Percentiles rank a stretch among this genome's conserved stretches.
phyloP scores from a whole-genome alignment of 2,797 vertebrate genomes.

The Phataginus tricuspis region DNA sequence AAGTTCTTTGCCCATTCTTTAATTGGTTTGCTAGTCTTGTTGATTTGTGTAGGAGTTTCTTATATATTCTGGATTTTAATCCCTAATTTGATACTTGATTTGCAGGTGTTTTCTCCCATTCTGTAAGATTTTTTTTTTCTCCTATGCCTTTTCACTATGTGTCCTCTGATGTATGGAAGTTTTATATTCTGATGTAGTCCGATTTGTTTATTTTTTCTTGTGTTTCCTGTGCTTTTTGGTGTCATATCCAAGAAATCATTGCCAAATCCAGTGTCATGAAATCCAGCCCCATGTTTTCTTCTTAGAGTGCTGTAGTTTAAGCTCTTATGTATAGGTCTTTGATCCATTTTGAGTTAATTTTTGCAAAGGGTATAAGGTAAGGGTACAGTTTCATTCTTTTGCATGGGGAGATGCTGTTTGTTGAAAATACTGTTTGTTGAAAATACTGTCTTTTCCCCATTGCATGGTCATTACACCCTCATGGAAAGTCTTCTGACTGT shows the following conservation, averaged over 20 bases:
- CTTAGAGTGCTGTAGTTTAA: neutral
- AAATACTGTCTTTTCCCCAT: neutral
- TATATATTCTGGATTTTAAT: neutral
- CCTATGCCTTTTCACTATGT: neutral
- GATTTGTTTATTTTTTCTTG: neutral
- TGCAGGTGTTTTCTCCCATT: neutral
- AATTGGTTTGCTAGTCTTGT: neutral
- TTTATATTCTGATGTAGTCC: neutral
- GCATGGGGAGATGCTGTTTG: neutral
- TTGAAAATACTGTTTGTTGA: neutral
- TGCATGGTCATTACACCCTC: neutral
- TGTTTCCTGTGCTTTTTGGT: neutral
- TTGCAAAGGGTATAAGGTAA: neutral
- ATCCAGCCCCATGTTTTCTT: neutral
- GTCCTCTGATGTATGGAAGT: neutral
- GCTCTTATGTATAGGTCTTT: neutral
- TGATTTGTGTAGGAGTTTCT: neutral
- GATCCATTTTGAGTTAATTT: neutral
- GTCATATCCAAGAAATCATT: neutral
- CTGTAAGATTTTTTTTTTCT: neutral
- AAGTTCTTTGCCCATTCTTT: neutral
- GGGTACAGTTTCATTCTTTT: neutral
- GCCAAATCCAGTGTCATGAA: neutral
- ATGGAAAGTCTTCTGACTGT: neutral
- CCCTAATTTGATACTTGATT: neutral